Percentiles rank a stretch among this genome's conserved stretches.
Evolutionary conservation across 2,888 invertebrate genomes (phyloP).

Genomic region (Drosophila sordidula): DNA sequence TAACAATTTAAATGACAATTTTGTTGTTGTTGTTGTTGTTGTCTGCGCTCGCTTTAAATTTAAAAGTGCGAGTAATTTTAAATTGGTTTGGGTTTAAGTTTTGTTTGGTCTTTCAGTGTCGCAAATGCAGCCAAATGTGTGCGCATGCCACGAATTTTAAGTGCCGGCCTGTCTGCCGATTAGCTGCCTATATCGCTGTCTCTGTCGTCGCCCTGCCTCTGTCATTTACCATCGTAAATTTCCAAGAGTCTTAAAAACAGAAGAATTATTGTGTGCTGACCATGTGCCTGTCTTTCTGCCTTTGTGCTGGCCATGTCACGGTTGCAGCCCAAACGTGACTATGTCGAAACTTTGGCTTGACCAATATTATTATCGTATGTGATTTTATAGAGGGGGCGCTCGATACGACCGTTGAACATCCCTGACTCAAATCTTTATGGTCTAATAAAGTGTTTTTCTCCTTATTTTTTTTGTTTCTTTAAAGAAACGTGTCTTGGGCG

Average conservation of each 20-base stretch:
- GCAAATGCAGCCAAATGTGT: constrained; percentile 64
- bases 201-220: neutral
- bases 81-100: constrained; percentile 44
- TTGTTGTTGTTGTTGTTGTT: constrained; percentile 25
- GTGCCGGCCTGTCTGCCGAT: constrained; percentile 24
- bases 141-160: constrained; percentile 73
- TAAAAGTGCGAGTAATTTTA: constrained; percentile 70
- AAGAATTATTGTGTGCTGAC: constrained; percentile 32
- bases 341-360: constrained; percentile 31
- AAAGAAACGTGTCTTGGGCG: constrained; percentile 46
- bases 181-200: constrained; percentile 16
- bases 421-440: constrained; percentile 34
- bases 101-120: constrained; percentile 62
- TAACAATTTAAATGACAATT: constrained; percentile 73
- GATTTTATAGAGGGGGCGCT: constrained; percentile 13
- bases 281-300: constrained; percentile 7
- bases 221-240: constrained; percentile 53
- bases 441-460: constrained; percentile 22
- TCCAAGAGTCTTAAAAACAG: constrained; percentile 30
- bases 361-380: constrained; percentile 16
- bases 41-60: constrained; percentile 47
- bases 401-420: constrained; percentile 11
- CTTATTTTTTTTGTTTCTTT: no score
- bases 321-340: constrained; percentile 65
- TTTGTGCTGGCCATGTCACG: constrained; percentile 55